Percentiles rank a stretch among this genome's conserved stretches.
Evolutionary conservation across 2,888 invertebrate species (phyloP).

Genomic region (Tethea ocularis): DNA sequence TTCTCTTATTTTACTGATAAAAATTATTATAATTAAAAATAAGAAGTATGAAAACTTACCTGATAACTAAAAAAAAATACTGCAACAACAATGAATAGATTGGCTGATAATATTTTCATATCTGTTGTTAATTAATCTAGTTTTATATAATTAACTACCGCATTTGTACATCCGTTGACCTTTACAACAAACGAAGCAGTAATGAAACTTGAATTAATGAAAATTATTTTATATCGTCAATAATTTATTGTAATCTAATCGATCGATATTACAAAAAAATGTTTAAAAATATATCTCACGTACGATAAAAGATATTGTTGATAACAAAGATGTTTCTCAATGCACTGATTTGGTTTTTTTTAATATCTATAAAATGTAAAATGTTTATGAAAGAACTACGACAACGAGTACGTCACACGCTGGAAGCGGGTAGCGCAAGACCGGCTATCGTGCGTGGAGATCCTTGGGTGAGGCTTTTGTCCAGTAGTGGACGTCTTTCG

Average conservation of each 20-base stretch:
- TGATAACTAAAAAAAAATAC: slow-evolving; percentile 30
- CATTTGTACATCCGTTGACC: slow-evolving; percentile 8
- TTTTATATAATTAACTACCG: slow-evolving; percentile 24
- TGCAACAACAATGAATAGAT: slow-evolving; percentile 25
- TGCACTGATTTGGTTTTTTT: neutral
- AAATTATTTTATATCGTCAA: slow-evolving; percentile 15
- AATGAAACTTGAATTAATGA: neutral
- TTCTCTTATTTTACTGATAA: no score
- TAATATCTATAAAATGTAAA: no score
- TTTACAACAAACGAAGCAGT: slow-evolving; percentile 7
- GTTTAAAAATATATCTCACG: neutral
- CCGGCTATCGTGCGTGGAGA: no score
- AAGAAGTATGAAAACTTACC: slow-evolving; percentile 27
- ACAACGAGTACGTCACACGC: no score
- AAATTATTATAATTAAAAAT: no score
- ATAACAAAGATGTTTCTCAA: slow-evolving; percentile 13
- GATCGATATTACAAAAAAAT: slow-evolving; percentile 12
- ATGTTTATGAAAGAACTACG: no score
- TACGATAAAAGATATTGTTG: slow-evolving; percentile 8
- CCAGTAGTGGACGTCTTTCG: no score
- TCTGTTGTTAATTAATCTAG: slow-evolving; percentile 26
- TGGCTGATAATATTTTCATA: slow-evolving; percentile 35
- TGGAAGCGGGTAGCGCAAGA: no score
- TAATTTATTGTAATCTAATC: slow-evolving; percentile 16
- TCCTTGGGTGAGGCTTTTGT: no score